Evolutionary conservation across 2,888 invertebrate genomes (phyloP), one percentile per base, ranked within the genome.

Genomic region (Microdon myrmicae): DNA sequence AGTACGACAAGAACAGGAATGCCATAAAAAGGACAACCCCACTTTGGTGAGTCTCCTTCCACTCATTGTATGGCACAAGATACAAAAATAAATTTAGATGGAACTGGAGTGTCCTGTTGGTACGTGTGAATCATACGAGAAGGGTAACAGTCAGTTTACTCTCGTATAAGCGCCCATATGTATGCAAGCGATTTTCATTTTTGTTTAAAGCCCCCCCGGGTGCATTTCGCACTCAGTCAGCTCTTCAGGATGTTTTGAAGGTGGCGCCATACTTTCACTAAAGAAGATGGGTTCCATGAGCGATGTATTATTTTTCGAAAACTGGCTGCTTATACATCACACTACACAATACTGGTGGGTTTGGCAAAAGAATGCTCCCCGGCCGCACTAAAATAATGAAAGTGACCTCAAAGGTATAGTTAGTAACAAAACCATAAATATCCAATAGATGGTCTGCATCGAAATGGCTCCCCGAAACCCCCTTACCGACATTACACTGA

Each of bases 151-250:
- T 59, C 54, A 49, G 55, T 61, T 60, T 60, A 6, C 5, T 9
- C n/a, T 10, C 9, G 69, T 72, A 72, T 74, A 77, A 75, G 79
- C 78, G 79, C 79, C 79, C 79, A 79, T 79, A 79, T 77, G 79
- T 78, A 78, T 79, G 76, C 78, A 77, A 79, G 78, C 79, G 79
- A 79, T 78, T 79, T 79, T 79, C 77, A 79, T 79, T 79, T 79
- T 79, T 76, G 78, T 79, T 78, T 79, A 79, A 76, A 75, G 79
- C 79, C 75, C 79, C 79, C 79, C 69, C 77, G 79, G 77, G 79
- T 79, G 79, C 79, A 79, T 79, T 79, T 79, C 79, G 77, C 79
- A 79, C 79, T 79, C 79, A 72, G 72, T 71, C 72, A 71, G 68
- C 66, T 68, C 69, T 68, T 66, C 61, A 64, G 67, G 35, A 51